Percentiles rank a stretch among this genome's conserved stretches.
Evolutionary conservation across 2,888 invertebrate species (phyloP).

Genomic region (Heterodera filipjevi): DNA sequence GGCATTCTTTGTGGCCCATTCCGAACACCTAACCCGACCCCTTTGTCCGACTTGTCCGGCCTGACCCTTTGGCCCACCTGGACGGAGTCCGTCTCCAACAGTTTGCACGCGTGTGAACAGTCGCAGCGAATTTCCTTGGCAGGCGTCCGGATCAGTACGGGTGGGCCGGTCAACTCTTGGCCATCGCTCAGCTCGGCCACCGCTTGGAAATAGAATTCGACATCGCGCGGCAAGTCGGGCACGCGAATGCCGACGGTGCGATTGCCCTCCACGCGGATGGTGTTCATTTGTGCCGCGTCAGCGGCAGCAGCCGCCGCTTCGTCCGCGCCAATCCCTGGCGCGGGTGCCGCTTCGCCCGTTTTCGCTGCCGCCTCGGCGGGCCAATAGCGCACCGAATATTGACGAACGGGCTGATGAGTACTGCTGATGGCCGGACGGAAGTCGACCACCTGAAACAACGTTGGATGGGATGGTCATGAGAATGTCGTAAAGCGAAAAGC

Average conservation of each 20-base stretch:
- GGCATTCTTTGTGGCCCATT: no score
- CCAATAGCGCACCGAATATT: constrained; percentile 50
- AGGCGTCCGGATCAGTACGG: constrained; percentile 51
- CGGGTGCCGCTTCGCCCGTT: neutral
- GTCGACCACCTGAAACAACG: constrained; percentile 11
- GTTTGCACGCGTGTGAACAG: constrained; percentile 59
- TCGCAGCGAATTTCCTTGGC: constrained; percentile 60
- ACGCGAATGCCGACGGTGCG: constrained; percentile 32
- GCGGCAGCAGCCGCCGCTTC: neutral
- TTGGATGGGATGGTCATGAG: neutral
- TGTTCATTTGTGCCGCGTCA: neutral
- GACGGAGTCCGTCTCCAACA: constrained; percentile 27
- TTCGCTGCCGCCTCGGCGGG: constrained; percentile 45
- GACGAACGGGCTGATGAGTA: constrained; percentile 32
- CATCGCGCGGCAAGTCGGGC: constrained; percentile 49
- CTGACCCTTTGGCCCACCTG: constrained; percentile 34
- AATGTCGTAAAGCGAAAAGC: no score
- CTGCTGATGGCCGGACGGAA: constrained; percentile 22
- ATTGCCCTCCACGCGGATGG: constrained; percentile 29
- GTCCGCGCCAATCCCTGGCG: neutral
- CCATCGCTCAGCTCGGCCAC: constrained; percentile 57
- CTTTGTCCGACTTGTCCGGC: no score
- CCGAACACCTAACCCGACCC: no score
- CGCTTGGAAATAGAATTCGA: constrained; percentile 60
- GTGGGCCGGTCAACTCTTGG: constrained; percentile 53